These are phyloP conservation scores for Embiotoca jacksoni DNA, from an alignment of 2,113 vertebrate genomes.

Conservation along the genomic window DNA sequence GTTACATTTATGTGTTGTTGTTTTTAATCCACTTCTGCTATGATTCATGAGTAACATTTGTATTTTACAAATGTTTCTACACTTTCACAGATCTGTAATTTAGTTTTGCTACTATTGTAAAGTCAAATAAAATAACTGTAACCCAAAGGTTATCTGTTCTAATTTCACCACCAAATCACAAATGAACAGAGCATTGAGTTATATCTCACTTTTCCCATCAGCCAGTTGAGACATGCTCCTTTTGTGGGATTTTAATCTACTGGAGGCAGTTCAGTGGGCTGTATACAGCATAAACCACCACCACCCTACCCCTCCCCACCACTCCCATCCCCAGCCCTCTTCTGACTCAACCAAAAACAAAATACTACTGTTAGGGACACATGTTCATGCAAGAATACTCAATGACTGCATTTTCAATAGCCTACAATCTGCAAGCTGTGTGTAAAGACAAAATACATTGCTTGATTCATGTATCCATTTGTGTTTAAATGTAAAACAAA, in stretches of 20 bases:
- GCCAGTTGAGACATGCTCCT: constrained; percentile 51
- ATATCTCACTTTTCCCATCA: constrained; percentile 28
- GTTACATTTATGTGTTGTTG: no score
- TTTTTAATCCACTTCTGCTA: no score
- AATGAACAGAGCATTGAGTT: background rate
- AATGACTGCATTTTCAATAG: background rate
- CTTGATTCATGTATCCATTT: constrained; percentile 26
- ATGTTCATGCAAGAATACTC: constrained; percentile 10
- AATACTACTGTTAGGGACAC: background rate
- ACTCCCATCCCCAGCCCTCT: background rate
- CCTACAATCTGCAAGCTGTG: background rate
- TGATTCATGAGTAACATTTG: no score
- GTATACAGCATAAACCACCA: background rate
- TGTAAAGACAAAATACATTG: constrained; percentile 16
- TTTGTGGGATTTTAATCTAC: constrained; percentile 32
- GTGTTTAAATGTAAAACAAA: constrained; percentile 45
- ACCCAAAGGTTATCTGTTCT: background rate
- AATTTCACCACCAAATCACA: background rate
- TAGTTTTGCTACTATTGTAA: no score
- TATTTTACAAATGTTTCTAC: no score
- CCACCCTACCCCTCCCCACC: no score
- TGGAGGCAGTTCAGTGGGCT: constrained; percentile 15
- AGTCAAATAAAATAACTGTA: background rate
- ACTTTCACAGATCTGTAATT: no score
- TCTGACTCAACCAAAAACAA: constrained; percentile 13